Evolutionary conservation across 2,888 invertebrate species (phyloP).

Genomic region (Limnephilus auricula): DNA sequence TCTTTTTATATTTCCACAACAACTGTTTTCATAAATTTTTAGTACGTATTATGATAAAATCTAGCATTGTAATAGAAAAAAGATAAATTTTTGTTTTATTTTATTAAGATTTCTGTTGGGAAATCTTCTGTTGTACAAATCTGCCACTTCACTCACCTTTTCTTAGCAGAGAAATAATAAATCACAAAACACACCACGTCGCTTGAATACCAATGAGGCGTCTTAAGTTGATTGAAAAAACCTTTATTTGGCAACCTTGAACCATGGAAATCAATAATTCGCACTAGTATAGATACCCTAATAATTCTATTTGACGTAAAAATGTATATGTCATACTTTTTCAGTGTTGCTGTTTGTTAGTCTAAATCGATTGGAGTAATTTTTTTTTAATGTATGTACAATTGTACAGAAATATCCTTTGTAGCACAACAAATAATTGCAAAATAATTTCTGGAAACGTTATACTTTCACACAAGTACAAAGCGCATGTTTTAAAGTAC

Average conservation of each 20-base stretch:
- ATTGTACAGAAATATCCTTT: background rate
- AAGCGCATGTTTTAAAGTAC: too few species aligned
- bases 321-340: background rate
- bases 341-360: background rate
- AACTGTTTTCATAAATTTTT: too few species aligned
- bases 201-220: background rate
- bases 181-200: background rate
- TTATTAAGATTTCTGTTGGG: background rate
- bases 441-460: background rate
- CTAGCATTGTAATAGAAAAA: background rate
- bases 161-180: background rate
- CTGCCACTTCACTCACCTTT: background rate
- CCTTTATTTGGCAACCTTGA: background rate
- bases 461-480: background rate
- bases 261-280: background rate
- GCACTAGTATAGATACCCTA: background rate
- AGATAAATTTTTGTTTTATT: background rate
- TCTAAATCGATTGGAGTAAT: background rate
- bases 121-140: background rate
- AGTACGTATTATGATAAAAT: background rate
- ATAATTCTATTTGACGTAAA: background rate
- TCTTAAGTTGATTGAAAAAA: background rate
- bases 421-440: too few species aligned
- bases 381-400: background rate
- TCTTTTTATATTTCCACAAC: too few species aligned